Percentiles rank a stretch among this genome's conserved stretches.
phyloP scores from a whole-genome alignment of 2,113 vertebrate species.

The Phyllostomus discolor region DNA sequence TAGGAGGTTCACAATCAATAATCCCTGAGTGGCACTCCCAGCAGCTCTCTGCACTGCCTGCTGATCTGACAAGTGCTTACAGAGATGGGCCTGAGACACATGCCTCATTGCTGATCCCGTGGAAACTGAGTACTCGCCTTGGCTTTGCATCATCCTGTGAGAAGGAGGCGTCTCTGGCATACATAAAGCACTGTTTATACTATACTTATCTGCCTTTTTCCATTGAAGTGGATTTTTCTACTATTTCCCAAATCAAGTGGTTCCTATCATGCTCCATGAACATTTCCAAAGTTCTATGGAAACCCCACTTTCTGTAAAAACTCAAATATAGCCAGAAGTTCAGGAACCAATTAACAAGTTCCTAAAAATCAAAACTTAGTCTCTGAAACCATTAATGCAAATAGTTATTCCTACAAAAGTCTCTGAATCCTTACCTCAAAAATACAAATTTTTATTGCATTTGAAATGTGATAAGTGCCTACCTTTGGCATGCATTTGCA shows the following conservation, averaged over 20 bases:
- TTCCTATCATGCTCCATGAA: neutral
- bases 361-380: neutral
- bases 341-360: neutral
- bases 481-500: neutral
- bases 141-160: neutral
- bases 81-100: neutral
- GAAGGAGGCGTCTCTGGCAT: neutral
- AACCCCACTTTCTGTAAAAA: neutral
- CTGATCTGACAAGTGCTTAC: no score
- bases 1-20: fast-evolving
- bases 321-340: neutral
- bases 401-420: neutral
- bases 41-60: neutral
- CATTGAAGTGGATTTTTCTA: no score
- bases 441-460: neutral
- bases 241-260: neutral
- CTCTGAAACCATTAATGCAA: neutral
- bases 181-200: neutral
- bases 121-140: neutral
- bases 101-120: neutral
- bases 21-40: fast-evolving
- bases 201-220: neutral
- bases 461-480: neutral
- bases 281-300: neutral
- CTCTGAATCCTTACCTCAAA: neutral